Evolutionary conservation across 1,140 invertebrate species (phyloP).

Genomic region (Batillaria attramentaria): DNA sequence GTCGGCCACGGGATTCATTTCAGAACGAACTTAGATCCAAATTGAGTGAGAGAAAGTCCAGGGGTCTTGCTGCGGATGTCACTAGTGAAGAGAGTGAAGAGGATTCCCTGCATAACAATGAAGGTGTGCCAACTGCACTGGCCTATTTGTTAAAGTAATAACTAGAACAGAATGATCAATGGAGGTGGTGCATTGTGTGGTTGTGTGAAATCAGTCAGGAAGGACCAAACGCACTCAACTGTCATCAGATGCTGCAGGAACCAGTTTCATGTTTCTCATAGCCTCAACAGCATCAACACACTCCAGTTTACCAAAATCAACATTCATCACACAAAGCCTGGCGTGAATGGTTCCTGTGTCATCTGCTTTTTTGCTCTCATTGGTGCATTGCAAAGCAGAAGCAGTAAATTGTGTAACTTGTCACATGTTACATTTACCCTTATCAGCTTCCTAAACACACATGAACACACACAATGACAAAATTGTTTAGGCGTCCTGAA

Average conservation of each 20-base stretch:
- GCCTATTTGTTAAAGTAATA: background rate
- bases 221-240: background rate
- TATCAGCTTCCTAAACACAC: no score
- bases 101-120: constrained; percentile 26
- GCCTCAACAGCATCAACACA: no score
- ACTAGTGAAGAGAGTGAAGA: constrained; percentile 42
- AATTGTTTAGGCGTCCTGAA: no score
- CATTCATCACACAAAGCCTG: no score
- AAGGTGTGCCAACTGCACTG: constrained; percentile 9
- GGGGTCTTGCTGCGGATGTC: constrained; percentile 41
- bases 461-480: no score
- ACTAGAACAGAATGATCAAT: background rate
- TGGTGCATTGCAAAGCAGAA: no score
- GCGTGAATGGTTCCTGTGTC: no score
- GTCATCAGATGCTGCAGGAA: background rate
- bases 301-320: no score
- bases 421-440: no score
- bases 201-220: background rate
- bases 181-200: background rate
- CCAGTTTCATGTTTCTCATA: background rate
- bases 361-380: no score
- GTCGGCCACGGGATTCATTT: constrained; percentile 12
- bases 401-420: no score
- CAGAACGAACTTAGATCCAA: constrained; percentile 26
- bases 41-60: constrained; percentile 38